Evolutionary conservation across 1,140 invertebrate species (phyloP).

Genomic region (Drosophila gunungcola): DNA sequence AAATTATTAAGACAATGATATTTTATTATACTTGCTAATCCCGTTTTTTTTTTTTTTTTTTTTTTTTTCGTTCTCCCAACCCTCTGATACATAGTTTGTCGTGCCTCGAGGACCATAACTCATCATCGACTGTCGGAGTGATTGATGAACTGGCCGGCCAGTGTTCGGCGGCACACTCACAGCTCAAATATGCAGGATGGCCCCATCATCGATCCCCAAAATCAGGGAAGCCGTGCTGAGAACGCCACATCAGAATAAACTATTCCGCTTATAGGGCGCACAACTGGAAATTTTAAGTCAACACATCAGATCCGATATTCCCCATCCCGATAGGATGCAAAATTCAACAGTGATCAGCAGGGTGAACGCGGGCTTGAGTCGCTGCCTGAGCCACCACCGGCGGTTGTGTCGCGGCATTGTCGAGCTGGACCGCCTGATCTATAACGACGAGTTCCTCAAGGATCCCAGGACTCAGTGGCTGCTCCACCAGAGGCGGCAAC

Average conservation of each 20-base stretch:
- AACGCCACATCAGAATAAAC: not conserved
- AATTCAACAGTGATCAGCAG: slow-evolving; percentile 34
- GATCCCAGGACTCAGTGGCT: slow-evolving; percentile 14
- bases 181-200: slow-evolving; percentile 26
- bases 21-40: not conserved
- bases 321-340: slow-evolving; percentile 23
- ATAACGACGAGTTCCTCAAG: slow-evolving; percentile 21
- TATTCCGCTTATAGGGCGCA: not conserved
- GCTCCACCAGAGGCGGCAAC: not conserved
- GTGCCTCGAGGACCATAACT: slow-evolving; percentile 14
- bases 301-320: not conserved
- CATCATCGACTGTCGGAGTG: slow-evolving; percentile 13
- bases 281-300: slow-evolving; percentile 16
- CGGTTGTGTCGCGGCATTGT: slow-evolving; percentile 9
- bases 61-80: not conserved
- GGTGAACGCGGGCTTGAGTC: not conserved
- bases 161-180: slow-evolving; percentile 20
- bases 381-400: slow-evolving; percentile 19
- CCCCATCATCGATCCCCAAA: not conserved
- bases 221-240: slow-evolving; percentile 1
- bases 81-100: too few relatives aligned
- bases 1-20: slow-evolving; percentile 9
- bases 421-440: slow-evolving; percentile 11
- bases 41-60: too few relatives aligned
- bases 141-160: slow-evolving; percentile 31